These are phyloP conservation scores for Nannoperca obscura DNA, from an alignment of 2,797 vertebrate genomes.

Conservation along the genomic window DNA sequence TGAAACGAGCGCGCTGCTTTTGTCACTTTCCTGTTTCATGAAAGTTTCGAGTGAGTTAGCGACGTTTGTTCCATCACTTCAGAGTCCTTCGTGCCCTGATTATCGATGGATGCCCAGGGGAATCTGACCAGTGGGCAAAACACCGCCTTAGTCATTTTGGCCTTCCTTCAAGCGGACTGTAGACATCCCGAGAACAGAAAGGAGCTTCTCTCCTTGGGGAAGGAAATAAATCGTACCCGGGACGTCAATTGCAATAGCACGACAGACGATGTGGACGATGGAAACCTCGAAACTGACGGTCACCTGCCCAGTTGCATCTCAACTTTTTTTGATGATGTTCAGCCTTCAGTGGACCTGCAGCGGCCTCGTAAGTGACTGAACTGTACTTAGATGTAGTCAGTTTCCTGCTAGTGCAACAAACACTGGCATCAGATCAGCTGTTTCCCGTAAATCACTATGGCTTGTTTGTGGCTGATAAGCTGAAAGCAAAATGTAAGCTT, in stretches of 20 bases:
- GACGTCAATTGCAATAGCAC: slow-evolving; percentile 38
- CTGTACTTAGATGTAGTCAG: too few species aligned
- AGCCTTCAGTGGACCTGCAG: slow-evolving; percentile 45
- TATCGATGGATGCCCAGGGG: slow-evolving; percentile 60
- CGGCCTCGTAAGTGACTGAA: slow-evolving; percentile 51
- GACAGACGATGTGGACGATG: background rate
- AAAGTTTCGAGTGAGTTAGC: background rate
- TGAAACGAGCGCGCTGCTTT: accelerated
- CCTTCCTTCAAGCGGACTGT: slow-evolving; percentile 74
- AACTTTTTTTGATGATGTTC: background rate
- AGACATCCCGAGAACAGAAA: background rate
- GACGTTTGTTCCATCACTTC: background rate
- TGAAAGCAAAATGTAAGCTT: background rate
- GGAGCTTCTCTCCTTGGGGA: slow-evolving; percentile 56
- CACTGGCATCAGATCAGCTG: background rate
- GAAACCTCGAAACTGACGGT: slow-evolving; percentile 78
- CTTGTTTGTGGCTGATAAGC: background rate
- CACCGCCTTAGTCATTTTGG: slow-evolving; percentile 65
- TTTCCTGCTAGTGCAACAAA: background rate
- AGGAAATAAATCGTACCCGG: background rate
- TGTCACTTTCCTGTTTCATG: background rate
- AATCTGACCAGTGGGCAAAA: background rate
- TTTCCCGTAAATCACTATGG: background rate
- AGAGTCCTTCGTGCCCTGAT: background rate
- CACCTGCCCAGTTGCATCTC: slow-evolving; percentile 15